These are phyloP conservation scores for Leucania comma DNA, from an alignment of 2,888 invertebrate species.

Conservation along the genomic window DNA sequence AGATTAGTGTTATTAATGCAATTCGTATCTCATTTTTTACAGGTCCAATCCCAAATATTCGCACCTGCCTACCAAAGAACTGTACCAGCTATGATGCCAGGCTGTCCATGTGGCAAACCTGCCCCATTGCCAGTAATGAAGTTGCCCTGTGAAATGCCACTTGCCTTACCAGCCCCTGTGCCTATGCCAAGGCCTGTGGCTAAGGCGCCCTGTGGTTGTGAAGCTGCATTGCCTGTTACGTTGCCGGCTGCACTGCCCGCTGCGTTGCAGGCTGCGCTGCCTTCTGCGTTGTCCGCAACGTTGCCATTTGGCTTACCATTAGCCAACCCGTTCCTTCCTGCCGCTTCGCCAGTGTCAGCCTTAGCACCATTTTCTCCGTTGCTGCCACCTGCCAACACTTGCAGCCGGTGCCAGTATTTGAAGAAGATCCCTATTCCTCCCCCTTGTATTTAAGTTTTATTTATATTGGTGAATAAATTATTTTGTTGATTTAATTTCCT, in stretches of 20 bases:
- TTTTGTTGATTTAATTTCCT: conserved; percentile 12
- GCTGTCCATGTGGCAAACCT: conserved; percentile 29
- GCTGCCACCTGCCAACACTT: conserved; percentile 70
- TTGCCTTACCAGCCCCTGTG: conserved; percentile 6
- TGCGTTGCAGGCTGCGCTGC: conserved; percentile 8
- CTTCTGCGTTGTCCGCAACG: conserved; percentile 8
- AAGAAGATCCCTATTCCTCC: conserved; percentile 83
- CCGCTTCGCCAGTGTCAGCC: conserved; percentile 78
- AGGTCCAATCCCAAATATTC: conserved; percentile 50
- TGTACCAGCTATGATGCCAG: conserved; percentile 25
- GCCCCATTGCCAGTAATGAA: conserved; percentile 30
- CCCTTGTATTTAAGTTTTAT: conserved; percentile 71
- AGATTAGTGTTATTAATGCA: neutral
- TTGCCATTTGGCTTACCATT: conserved; percentile 18
- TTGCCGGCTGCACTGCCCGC: conserved; percentile 10
- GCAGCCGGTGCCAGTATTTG: conserved; percentile 74
- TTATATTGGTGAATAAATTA: conserved; percentile 37
- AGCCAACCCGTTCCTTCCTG: conserved; percentile 74
- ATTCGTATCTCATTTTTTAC: neutral
- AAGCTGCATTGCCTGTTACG: conserved; percentile 21
- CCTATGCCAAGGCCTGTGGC: conserved; percentile 17
- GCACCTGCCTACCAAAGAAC: conserved; percentile 30
- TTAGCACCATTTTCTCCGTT: conserved; percentile 65
- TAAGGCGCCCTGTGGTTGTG: conserved; percentile 43
- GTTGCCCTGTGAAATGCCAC: conserved; percentile 14